Evolutionary conservation across 2,113 vertebrate genomes (phyloP), one percentile per base, ranked within the genome.

Genomic region (Centrocercus urophasianus): DNA sequence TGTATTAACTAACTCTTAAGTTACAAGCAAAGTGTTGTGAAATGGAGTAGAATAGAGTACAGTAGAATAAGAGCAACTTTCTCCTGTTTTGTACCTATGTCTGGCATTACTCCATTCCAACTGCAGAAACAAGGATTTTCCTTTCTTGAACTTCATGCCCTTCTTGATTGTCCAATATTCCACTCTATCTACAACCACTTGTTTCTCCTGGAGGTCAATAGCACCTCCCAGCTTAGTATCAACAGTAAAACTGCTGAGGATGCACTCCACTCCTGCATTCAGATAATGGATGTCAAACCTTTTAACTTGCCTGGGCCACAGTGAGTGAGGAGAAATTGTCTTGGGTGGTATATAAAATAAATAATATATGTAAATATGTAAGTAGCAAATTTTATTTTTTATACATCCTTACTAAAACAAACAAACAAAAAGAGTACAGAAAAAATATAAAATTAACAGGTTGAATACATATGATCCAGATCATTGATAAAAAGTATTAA

Each of bases 1-100:
- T 30, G 38, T 76, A 93, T 83, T 90, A 81, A 91, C 73, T 63
- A 78, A 43, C 80, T 52, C 84, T 93, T 40, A 94, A 89, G 92
- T 94, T 88, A 80, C 50, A 82, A 85, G 76, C 57, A 90, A 83
- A 83, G 57, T 67, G 32, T 89, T 93, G 60, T 63, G 25, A 25
- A 25, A 63, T n/a, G n/a, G 56, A 59, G 30, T n/a, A 59, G 56
- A 21, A n/a, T n/a, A 11, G 60, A 17, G 25, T 17, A 22, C 52
- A 54, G 27, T 54, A 59, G 32, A n/a, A 19, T 20, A 11, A 11
- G 22, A 38, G 15, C 36, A 40, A 27, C 10, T 11, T 3, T 28
- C 25, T 63, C 24, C 16, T 25, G 17, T 27, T 28, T 27, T 40
- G 16, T 28, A 40, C 15, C 61, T 63, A 25, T 40, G 24, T 40